A percentile compares a stretch with the other conserved stretches of the same genome.
These are phyloP conservation scores for Myiopsitta monachus DNA, from an alignment of 2,113 vertebrate genomes.

Conservation along the genomic window DNA sequence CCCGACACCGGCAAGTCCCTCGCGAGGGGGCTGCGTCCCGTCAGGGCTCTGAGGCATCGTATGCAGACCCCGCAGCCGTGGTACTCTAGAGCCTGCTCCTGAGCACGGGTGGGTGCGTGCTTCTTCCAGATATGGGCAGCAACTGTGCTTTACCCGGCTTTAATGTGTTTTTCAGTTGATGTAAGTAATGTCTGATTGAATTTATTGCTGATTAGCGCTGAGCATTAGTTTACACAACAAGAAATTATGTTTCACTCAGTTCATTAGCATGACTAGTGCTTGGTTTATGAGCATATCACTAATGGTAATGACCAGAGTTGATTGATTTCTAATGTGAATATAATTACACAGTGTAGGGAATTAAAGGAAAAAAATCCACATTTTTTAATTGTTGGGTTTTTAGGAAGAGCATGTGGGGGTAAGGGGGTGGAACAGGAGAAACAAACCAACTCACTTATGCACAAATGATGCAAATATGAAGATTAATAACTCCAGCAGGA, in stretches of 20 bases:
- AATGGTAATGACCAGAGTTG: conserved; percentile 50
- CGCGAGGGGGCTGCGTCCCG: fast-evolving
- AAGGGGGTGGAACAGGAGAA: neutral
- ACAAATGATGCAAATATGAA: neutral
- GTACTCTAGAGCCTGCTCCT: neutral
- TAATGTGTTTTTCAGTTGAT: conserved; percentile 42
- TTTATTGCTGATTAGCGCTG: conserved; percentile 56
- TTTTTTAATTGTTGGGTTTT: conserved; percentile 54
- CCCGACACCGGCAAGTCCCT: fast-evolving
- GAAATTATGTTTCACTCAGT: conserved; percentile 52
- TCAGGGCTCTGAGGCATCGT: fast-evolving
- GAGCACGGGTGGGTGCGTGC: neutral
- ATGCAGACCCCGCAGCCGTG: fast-evolving
- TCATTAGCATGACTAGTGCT: conserved; percentile 30
- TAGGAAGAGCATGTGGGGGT: neutral
- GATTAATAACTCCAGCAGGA: conserved; percentile 14
- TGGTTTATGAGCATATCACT: conserved; percentile 41
- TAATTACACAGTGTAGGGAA: conserved; percentile 65
- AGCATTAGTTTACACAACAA: conserved; percentile 54
- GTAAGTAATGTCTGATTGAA: conserved; percentile 60
- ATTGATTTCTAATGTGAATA: conserved; percentile 74
- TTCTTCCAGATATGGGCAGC: neutral
- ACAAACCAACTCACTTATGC: neutral
- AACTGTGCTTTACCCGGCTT: neutral
- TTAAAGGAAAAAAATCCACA: neutral